phyloP scores from a whole-genome alignment of 2,113 vertebrate genomes.

The Carettochelys insculpta region DNA sequence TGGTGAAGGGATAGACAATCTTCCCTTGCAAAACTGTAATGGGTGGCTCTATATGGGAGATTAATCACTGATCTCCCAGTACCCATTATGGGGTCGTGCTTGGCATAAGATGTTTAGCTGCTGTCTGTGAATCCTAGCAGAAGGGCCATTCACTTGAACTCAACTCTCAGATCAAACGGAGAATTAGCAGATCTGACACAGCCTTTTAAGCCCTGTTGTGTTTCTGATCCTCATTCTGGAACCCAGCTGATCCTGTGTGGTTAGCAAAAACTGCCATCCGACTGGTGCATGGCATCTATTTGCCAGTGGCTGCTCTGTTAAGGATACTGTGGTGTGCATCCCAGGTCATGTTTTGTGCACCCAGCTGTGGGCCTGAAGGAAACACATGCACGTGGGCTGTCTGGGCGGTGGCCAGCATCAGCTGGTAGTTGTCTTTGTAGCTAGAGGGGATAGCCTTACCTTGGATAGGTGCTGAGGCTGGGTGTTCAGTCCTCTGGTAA shows the following conservation, averaged over 20 bases:
- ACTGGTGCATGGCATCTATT: neutral
- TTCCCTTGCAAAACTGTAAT: neutral
- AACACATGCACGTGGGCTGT: neutral
- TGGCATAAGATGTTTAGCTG: neutral
- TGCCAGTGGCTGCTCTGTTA: neutral
- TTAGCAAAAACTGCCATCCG: no score
- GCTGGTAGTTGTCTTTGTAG: neutral
- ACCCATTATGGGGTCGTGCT: neutral
- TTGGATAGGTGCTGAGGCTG: neutral
- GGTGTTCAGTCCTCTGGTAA: neutral
- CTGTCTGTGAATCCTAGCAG: neutral
- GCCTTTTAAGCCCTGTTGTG: neutral
- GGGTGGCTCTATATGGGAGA: neutral
- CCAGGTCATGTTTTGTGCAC: neutral
- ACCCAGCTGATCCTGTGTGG: neutral
- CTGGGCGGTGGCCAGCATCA: neutral
- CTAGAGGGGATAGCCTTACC: neutral
- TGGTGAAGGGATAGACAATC: neutral
- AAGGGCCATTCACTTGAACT: accelerated
- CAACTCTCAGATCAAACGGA: neutral
- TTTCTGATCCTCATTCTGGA: neutral
- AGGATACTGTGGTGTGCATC: neutral
- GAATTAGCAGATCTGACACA: neutral
- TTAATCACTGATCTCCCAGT: neutral
- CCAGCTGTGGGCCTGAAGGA: neutral